phyloP scores from a whole-genome alignment of 2,113 vertebrate species.

The Podocnemis expansa region DNA sequence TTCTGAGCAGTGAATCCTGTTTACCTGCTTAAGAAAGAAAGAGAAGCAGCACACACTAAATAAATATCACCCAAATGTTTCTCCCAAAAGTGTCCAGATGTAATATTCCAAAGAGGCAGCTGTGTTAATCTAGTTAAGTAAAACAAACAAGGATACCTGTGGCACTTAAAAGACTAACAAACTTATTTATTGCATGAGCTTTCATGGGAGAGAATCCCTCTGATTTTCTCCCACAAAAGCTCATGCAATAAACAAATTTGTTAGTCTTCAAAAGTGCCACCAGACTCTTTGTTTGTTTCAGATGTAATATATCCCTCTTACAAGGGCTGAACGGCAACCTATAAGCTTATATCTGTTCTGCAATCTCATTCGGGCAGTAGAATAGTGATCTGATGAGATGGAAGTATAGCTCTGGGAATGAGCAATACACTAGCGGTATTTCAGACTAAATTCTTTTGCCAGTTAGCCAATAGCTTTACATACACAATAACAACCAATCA shows the following conservation, averaged over 20 bases:
- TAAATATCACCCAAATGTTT: not conserved
- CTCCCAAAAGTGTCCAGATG: not conserved
- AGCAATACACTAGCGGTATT: not conserved
- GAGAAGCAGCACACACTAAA: not conserved
- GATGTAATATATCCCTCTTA: not conserved
- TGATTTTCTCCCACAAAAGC: too few relatives aligned
- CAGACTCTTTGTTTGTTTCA: too few relatives aligned
- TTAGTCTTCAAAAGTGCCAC: too few relatives aligned
- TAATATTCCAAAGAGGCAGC: too few relatives aligned
- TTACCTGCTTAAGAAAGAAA: not conserved
- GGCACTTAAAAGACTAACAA: too few relatives aligned
- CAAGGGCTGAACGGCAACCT: not conserved
- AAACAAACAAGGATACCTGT: too few relatives aligned
- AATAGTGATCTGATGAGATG: accelerated
- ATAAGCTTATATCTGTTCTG: not conserved
- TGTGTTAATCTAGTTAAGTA: too few relatives aligned
- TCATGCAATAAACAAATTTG: too few relatives aligned
- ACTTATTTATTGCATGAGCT: too few relatives aligned
- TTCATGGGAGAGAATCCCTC: too few relatives aligned
- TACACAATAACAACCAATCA: not conserved
- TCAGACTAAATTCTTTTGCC: accelerated
- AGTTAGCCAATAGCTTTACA: accelerated
- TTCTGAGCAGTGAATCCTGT: not conserved
- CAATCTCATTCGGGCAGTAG: not conserved
- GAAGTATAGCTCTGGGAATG: not conserved